These are phyloP conservation scores for Erannis defoliaria DNA, from an alignment of 2,888 invertebrate species.

Conservation along the genomic window DNA sequence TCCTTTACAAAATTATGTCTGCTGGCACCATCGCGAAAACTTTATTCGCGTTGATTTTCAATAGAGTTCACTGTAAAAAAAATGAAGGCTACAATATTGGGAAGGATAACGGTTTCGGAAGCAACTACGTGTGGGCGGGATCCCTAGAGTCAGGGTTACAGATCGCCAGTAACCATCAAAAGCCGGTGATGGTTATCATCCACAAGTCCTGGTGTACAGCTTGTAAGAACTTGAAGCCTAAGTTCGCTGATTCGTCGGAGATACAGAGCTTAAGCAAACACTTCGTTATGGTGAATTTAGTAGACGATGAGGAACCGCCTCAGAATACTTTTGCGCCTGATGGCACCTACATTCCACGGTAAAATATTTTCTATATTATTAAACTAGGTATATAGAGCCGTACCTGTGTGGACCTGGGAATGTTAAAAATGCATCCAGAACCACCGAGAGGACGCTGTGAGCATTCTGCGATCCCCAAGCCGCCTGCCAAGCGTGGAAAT, in stretches of 20 bases:
- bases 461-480: no score
- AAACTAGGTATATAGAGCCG: no score
- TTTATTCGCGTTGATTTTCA: constrained; percentile 62
- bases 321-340: constrained; percentile 86
- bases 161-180: constrained; percentile 75
- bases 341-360: constrained; percentile 89
- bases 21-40: constrained; percentile 65
- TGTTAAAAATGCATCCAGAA: no score
- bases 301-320: constrained; percentile 87
- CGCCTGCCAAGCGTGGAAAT: no score
- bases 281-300: constrained; percentile 89
- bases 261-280: constrained; percentile 86
- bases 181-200: constrained; percentile 89
- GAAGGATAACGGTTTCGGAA: constrained; percentile 77
- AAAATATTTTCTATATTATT: constrained; percentile 24
- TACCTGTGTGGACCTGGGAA: no score
- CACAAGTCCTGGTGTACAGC: constrained; percentile 90
- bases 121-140: constrained; percentile 78
- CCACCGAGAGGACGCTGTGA: no score
- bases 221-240: constrained; percentile 88
- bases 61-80: constrained; percentile 63
- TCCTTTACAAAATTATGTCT: constrained; percentile 60
- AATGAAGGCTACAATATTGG: constrained; percentile 1
- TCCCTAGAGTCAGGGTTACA: constrained; percentile 76
- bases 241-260: constrained; percentile 85